Percentiles rank a stretch among this genome's conserved stretches.
Conservation (phyloP, 2,113 vertebrate genomes). For the Lophotis ruficrista region DNA sequence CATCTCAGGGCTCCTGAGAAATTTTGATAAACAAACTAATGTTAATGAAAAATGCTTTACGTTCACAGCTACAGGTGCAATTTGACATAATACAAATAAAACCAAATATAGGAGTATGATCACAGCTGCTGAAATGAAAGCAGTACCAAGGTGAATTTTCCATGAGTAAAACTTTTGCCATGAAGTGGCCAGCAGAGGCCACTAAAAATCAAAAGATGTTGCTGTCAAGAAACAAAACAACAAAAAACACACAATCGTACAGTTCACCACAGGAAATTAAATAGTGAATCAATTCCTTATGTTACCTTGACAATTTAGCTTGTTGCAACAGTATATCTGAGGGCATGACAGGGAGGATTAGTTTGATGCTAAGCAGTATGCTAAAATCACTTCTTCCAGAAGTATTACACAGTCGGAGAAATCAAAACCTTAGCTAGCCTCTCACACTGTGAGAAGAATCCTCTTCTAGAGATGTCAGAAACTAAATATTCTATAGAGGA, state of each 20-base stretch:
- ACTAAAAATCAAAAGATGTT: constrained; percentile 63
- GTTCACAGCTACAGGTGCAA: neutral
- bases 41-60: neutral
- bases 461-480: neutral
- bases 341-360: neutral
- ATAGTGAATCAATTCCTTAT: constrained; percentile 42
- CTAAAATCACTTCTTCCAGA: neutral
- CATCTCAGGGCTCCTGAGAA: constrained; percentile 81
- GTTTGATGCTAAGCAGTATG: neutral
- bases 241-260: neutral
- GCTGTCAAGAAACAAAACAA: neutral
- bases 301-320: constrained; percentile 31
- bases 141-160: neutral
- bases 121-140: constrained; percentile 39
- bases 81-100: neutral
- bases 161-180: constrained; percentile 19
- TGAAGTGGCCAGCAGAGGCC: constrained; percentile 60
- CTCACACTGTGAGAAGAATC: neutral
- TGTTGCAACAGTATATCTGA: neutral
- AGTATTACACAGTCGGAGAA: neutral
- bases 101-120: neutral
- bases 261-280: neutral
- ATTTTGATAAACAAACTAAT: constrained; percentile 33
- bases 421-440: neutral
- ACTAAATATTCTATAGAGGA: neutral